Evolutionary conservation across 1,140 invertebrate species (phyloP), one percentile per base, ranked within the genome.

Genomic region (Penaeus chinensis): DNA sequence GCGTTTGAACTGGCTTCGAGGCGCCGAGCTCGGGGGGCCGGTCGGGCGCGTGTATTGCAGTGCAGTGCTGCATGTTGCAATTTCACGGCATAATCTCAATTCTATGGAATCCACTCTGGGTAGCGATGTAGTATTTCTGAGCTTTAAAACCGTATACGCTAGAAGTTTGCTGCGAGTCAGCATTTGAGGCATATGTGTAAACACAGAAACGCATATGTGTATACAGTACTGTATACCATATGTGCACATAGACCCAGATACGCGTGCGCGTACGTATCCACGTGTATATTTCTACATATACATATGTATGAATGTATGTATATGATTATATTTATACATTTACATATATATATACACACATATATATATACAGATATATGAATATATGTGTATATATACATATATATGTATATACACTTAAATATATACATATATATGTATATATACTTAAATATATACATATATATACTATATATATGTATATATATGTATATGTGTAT

Each of bases 261-360:
- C 24, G 37, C 5, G 8, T 20, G 4, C 11, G n/a, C 11, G 37
- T 24, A 74, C 1, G n/a, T 24, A 74, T 24, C 2, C 11, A 74
- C 8, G n/a, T 24, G n/a, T 24, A 74, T 24, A 32, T 24, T 32
- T 24, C 4, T 24, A 74, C 11, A 74, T 74, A 27, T 74, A 74
- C 27, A 74, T 74, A 74, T 74, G 3, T 27, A 74, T 74, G 27
- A 37, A 74, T 74, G 27, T 74, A 74, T 74, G 32, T 74, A 74
- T 74, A 74, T 74, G 5, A 8, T 18, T 54, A 63, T 63, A 65
- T 82, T 62, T 82, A 82, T 82, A 82, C 37, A 82, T 65, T 69
- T 82, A 82, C 32, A 82, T 82, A 66, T 82, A 82, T 82, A 82
- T 82, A 82, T 66, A 82, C 66, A 82, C 66, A 82, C 66, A 65